Percentiles rank a stretch among this genome's conserved stretches.
Evolutionary conservation across 2,797 vertebrate genomes (phyloP).

Genomic region (Chiloscyllium punctatum): DNA sequence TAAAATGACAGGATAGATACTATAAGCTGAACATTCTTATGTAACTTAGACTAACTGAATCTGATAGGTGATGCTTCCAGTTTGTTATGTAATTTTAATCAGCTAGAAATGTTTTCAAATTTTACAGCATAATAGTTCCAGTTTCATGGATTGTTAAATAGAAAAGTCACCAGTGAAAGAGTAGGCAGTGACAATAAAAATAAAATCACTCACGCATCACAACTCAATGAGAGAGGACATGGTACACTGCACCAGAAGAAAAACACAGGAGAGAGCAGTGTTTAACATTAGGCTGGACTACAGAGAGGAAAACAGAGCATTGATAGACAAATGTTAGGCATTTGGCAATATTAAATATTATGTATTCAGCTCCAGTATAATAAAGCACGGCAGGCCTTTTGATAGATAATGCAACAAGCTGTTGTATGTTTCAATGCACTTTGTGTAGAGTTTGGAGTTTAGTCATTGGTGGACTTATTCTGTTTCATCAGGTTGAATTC

Average conservation of each 20-base stretch:
- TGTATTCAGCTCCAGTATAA: not conserved
- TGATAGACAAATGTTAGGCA: not conserved
- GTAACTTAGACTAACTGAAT: not conserved
- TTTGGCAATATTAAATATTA: not conserved
- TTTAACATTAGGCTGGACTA: not conserved
- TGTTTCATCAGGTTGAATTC: not conserved
- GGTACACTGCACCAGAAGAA: not conserved
- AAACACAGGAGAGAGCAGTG: not conserved
- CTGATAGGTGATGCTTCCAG: not conserved
- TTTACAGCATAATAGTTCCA: not conserved
- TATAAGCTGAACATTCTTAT: not conserved
- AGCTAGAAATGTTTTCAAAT: not conserved
- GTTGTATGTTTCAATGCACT: not conserved
- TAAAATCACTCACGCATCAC: not conserved
- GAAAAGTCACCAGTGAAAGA: not conserved
- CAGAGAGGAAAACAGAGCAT: not conserved
- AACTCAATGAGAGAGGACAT: not conserved
- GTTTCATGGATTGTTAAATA: not conserved
- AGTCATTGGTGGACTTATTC: not conserved
- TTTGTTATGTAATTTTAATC: not conserved
- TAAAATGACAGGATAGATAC: not conserved
- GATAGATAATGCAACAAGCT: not conserved
- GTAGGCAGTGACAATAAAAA: not conserved
- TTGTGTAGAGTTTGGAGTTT: not conserved
- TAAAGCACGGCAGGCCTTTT: not conserved